Evolutionary conservation across 2,797 vertebrate species (phyloP).

Genomic region (Erithacus rubecula): DNA sequence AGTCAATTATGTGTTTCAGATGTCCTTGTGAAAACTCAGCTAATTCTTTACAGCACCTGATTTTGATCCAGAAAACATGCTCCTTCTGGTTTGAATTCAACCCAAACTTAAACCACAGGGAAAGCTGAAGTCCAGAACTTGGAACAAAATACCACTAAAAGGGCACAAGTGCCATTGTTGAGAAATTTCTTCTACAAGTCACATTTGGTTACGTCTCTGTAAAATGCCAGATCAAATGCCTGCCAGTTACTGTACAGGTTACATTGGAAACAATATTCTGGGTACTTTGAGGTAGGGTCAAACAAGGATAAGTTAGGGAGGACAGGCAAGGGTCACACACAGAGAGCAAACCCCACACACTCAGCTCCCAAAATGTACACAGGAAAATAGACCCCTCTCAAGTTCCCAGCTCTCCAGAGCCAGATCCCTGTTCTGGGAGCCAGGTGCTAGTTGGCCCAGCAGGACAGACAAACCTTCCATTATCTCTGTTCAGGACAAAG

Average conservation of each 20-base stretch:
- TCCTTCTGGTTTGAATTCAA: conserved; percentile 24
- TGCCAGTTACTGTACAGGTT: background rate
- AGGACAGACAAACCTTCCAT: background rate
- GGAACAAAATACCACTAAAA: background rate
- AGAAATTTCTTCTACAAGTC: background rate
- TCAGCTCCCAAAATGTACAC: background rate
- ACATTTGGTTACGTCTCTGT: background rate
- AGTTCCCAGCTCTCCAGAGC: background rate
- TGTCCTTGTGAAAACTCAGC: background rate
- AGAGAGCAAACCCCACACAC: background rate
- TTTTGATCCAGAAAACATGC: background rate
- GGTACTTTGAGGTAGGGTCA: background rate
- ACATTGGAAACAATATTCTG: background rate
- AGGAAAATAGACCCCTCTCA: background rate
- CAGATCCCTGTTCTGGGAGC: background rate
- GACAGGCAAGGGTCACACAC: background rate
- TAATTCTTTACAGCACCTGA: background rate
- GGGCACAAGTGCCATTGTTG: background rate
- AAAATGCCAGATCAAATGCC: conserved; percentile 1
- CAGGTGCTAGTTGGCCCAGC: background rate
- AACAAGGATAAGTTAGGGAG: background rate
- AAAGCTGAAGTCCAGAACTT: conserved; percentile 8
- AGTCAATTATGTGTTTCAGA: background rate
- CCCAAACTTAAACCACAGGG: background rate
- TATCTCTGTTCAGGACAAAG: background rate